Evolutionary conservation across 2,888 invertebrate species (phyloP).

Genomic region (Chalcosyrphus nemorum): DNA sequence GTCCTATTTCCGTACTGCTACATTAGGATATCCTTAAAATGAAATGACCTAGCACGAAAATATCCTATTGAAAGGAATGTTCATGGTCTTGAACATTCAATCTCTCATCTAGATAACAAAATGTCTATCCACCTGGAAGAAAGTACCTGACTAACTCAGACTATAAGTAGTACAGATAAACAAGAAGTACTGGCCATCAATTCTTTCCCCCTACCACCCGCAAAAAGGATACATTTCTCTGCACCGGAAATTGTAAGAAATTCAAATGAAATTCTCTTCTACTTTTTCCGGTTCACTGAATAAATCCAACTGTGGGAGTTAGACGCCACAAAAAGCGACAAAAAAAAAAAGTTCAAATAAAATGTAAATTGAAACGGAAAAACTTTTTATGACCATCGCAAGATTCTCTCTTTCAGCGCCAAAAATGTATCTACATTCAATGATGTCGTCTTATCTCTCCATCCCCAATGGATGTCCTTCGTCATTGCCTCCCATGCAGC

Average conservation of each 20-base stretch:
- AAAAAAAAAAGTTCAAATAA: neutral
- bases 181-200: slow-evolving; percentile 27
- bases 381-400: slow-evolving; percentile 22
- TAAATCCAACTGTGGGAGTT: slow-evolving; percentile 9
- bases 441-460: slow-evolving; percentile 22
- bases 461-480: neutral
- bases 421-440: slow-evolving; percentile 23
- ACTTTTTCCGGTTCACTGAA: slow-evolving; percentile 58
- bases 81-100: neutral
- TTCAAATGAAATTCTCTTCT: slow-evolving; percentile 49
- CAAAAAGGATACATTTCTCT: slow-evolving; percentile 30
- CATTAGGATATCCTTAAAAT: neutral
- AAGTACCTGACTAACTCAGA: slow-evolving; percentile 1
- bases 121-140: slow-evolving; percentile 37
- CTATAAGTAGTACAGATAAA: slow-evolving; percentile 3
- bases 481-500: neutral
- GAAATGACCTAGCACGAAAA: neutral
- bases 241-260: slow-evolving; percentile 33
- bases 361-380: slow-evolving; percentile 48
- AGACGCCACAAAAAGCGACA: too few species aligned
- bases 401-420: slow-evolving; percentile 5
- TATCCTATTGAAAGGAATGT: neutral
- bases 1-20: neutral
- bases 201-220: neutral
- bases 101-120: slow-evolving; percentile 13